phyloP scores from a whole-genome alignment of 2,888 invertebrate species.

The Ennomos fuscantarius region DNA sequence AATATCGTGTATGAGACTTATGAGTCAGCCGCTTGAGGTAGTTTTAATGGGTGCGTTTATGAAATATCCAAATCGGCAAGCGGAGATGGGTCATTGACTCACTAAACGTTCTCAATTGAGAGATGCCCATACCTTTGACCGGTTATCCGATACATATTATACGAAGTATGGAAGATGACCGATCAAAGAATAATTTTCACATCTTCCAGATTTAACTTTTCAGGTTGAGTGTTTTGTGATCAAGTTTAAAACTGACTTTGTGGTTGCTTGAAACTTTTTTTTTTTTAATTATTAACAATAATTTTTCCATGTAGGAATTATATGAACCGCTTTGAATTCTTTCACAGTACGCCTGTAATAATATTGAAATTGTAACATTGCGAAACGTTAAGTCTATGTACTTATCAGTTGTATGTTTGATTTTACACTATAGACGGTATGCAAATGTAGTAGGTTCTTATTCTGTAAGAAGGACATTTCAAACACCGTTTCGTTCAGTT shows the following conservation, averaged over 20 bases:
- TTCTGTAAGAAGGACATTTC: background rate
- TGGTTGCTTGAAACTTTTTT: too few species aligned
- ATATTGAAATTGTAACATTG: too few species aligned
- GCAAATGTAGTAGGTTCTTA: conserved; percentile 7
- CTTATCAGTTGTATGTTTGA: too few species aligned
- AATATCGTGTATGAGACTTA: conserved; percentile 49
- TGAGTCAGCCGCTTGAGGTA: conserved; percentile 61
- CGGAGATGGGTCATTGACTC: conserved; percentile 60
- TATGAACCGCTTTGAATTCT: too few species aligned
- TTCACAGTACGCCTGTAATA: too few species aligned
- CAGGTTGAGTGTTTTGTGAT: too few species aligned
- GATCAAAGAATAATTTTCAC: background rate
- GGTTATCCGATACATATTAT: conserved; percentile 23
- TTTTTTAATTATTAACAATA: too few species aligned
- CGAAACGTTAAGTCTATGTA: too few species aligned
- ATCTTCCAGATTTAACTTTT: too few species aligned
- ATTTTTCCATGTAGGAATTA: too few species aligned
- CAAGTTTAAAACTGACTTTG: too few species aligned
- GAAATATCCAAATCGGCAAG: conserved; percentile 64
- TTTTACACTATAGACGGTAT: background rate
- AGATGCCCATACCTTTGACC: conserved; percentile 21
- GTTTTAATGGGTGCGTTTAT: conserved; percentile 66
- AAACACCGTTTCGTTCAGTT: conserved; percentile 53
- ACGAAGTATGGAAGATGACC: conserved; percentile 1
- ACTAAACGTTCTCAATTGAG: conserved; percentile 56